Conservation (phyloP, 2,797 vertebrate genomes). For the Anguilla megastoma region DNA sequence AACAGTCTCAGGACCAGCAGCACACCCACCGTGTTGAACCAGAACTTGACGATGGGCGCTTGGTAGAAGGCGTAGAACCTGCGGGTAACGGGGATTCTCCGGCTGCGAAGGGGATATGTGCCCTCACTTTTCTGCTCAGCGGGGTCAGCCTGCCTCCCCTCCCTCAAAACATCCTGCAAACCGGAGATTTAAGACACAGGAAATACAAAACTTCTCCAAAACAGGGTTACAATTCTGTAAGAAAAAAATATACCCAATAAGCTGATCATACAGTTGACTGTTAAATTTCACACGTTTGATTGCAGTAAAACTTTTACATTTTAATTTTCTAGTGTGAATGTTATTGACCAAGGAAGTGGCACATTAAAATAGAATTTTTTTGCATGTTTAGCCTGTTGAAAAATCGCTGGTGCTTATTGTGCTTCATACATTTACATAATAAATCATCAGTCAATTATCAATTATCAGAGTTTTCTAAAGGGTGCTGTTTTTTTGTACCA, state of each 20-base stretch:
- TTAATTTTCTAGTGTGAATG: background rate
- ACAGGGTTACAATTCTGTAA: background rate
- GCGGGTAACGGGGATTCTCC: constrained; percentile 88
- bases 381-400: no score
- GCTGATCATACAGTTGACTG: background rate
- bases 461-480: no score
- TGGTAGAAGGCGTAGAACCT: constrained; percentile 98
- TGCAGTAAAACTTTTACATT: background rate
- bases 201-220: constrained; percentile 25
- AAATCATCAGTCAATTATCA: no score
- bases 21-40: constrained; percentile 92
- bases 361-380: background rate
- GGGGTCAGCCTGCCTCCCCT: constrained; percentile 78
- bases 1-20: background rate
- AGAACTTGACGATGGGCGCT: constrained; percentile 98
- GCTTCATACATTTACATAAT: no score
- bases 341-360: background rate
- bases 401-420: no score
- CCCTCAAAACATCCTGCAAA: constrained; percentile 91
- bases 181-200: constrained; percentile 34
- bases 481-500: no score
- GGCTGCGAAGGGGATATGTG: constrained; percentile 82
- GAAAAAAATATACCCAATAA: background rate
- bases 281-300: background rate
- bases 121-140: constrained; percentile 80